Base-by-base conservation (phyloP, 2,797 vertebrate species). In the Syngnathus acus region DNA sequence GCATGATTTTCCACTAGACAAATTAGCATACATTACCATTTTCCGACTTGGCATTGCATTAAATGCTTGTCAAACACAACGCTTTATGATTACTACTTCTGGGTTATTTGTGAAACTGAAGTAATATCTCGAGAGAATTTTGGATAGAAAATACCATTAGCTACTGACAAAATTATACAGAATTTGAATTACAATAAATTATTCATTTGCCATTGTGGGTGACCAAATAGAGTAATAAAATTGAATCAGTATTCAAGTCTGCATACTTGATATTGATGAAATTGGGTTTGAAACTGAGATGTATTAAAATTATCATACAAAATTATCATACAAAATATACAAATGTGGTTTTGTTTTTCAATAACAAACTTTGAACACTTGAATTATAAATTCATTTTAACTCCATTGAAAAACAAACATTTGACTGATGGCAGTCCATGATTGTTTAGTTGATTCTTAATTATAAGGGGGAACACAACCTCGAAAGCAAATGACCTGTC, bases 401-500 rank as follows among this genome's bases (percentile, higher is more conserved):
- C 32, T 14, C 17, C 17, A n/a, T 51, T 51, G 50, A 51, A 51
- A 51, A 51, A 51, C 2, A 51, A 51, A n/a, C 9, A 4, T 21
- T 51, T 51, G 50, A 21, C 45, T 47, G 45, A 47, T 47, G 1
- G 45, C 45, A 14, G 17, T 47, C 17, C 5, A 6, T 47, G 14
- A 17, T 43, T 43, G 42, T 11, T 43, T 43, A 32, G 42, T 43
- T 4, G 42, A 43, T 43, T 43, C 11, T 13, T 11, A 43, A 43
- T 43, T 32, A 32, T 4, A 32, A 32, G 32, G 32, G 32, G 32
- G 32, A 32, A 32, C 32, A 13, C 9, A 43, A 43, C 42, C 42
- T 86, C 82, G 86, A 78, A 80, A 83, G 78, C 82, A 86, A 88
- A 90, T 91, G 87, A 87, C 80, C 81, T 85, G 82, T 74, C 77